Conservation (phyloP, 1,140 invertebrate species). For the Caenorhabditis remanei region DNA sequence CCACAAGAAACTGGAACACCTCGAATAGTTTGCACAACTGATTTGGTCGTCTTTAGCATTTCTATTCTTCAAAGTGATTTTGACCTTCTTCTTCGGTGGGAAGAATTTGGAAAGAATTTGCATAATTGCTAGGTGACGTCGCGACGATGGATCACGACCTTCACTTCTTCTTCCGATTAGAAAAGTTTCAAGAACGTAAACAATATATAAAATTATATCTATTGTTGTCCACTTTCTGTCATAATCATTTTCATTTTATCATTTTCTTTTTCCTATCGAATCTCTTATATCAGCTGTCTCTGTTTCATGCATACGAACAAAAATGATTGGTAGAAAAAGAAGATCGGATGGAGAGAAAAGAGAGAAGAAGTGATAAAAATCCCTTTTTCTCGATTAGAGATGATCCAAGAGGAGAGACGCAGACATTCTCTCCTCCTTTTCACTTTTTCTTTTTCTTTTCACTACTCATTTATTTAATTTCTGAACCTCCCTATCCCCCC, state of each 20-base stretch:
- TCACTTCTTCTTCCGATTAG: conserved; percentile 17
- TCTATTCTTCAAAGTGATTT: neutral
- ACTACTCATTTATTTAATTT: neutral
- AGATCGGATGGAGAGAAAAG: neutral
- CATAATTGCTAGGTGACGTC: conserved; percentile 35
- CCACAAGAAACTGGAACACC: conserved; percentile 7
- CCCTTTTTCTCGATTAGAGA: too few species aligned
- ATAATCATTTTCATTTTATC: conserved; percentile 43
- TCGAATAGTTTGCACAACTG: conserved; percentile 55
- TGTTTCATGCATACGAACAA: conserved; percentile 20
- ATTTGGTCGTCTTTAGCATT: conserved; percentile 5
- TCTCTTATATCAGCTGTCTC: conserved; percentile 28
- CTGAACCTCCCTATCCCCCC: neutral
- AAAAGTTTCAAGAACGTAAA: conserved; percentile 43
- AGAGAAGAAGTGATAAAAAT: conserved; percentile 38
- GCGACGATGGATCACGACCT: conserved; percentile 7
- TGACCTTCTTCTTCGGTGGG: neutral
- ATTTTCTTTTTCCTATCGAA: conserved; percentile 1
- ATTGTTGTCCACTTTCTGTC: conserved; percentile 24
- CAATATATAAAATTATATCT: conserved; percentile 23
- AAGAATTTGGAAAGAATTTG: conserved; percentile 4
- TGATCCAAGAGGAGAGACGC: too few species aligned
- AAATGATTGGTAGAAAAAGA: conserved; percentile 53
- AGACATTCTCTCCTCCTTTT: neutral
- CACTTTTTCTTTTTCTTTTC: conserved; percentile 16